Base-by-base conservation (phyloP, 2,888 invertebrate species). In the Diaperis boleti region DNA sequence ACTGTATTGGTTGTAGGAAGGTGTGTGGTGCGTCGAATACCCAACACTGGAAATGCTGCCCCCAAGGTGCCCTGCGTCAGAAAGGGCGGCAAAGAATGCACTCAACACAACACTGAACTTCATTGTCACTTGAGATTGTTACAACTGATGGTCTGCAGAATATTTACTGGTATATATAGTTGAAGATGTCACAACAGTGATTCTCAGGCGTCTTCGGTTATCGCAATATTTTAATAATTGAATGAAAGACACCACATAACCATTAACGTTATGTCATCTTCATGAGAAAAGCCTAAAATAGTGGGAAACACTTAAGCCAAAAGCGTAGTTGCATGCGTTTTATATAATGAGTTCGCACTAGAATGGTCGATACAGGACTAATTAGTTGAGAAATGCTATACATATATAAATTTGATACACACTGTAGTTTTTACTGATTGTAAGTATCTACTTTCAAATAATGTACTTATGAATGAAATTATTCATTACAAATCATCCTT, bases 11-110 rank as follows among this genome's bases (percentile, higher is more conserved):
- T 50, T 52, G 26, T 68, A 65, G 11, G 39, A 29, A 8, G 64
- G 42, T 5, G 57, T 47, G 31, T 71, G 71, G 14, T 68, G 65
- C n/a, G 71, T 71, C 1, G 63, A 66, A 39, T 68, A 71, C 5
- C 65, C 67, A 0, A 67, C 57, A 3, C 57, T 65, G 14, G 70
- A 68, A 49, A 69, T 42, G 29, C 11, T n/a, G 65, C 52, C 2
- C 4, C 57, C 59, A 13, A 59, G 10, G 17, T 49, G 13, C 4
- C 59, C 50, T 3, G 50, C 59, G 8, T 50, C 15, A 0, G 42
- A 15, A 1, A 59, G n/a, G 13, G 33, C 35, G 10, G 20, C 39
- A 1, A 49, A 7, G n/a, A 4, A 10, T 10, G 14, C 49, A 49
- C 49, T 17, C 1, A 49, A 10, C 31, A 49, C 31, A n/a, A 54